Evolutionary conservation across 2,797 vertebrate genomes (phyloP), one percentile per base, ranked within the genome.

Genomic region (Phylloscopus collybita): DNA sequence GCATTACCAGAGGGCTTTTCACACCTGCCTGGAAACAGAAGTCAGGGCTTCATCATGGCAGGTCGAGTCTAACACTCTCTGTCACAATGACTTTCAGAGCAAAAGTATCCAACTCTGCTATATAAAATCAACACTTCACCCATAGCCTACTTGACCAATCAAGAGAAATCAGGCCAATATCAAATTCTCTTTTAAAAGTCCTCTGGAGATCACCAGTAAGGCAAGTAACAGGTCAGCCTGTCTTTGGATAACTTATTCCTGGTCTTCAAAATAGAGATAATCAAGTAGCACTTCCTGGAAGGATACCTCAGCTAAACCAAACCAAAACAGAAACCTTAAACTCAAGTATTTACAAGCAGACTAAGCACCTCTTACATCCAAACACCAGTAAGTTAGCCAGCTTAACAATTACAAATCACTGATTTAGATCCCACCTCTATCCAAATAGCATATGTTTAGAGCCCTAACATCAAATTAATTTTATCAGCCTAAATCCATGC

Each of bases 1-100:
- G 86, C 9, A 2, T 95, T 95, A 94, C 92, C 84, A 93, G 88
- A 95, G 92, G 92, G 94, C 78, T 97, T 93, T 93, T 96, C 94
- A 89, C 79, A 95, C 92, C 84, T 93, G 81, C 86, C 88, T 88
- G 80, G 54, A 40, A 97, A 93, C 65, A 94, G 73, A 90, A 95
- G 80, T 73, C 60, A 61, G 51, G 38, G 83, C 64, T 93, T 91
- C 85, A 88, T 73, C 79, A 70, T 80, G 73, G 90, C 88, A 93
- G 92, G 64, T 91, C 15, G 1, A 94, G 80, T 67, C 66, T 94
- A 91, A 93, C 82, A 82, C 51, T 66, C 87, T 72, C 73, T 95
- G 91, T 90, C 91, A 93, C 73, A 83, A 71, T 64, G 92, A 92
- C 86, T 94, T 92, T 89, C 79, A 92, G 61, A 82, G 61, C 10